phyloP scores from a whole-genome alignment of 2,113 vertebrate genomes.

The Salvelinus sp. region DNA sequence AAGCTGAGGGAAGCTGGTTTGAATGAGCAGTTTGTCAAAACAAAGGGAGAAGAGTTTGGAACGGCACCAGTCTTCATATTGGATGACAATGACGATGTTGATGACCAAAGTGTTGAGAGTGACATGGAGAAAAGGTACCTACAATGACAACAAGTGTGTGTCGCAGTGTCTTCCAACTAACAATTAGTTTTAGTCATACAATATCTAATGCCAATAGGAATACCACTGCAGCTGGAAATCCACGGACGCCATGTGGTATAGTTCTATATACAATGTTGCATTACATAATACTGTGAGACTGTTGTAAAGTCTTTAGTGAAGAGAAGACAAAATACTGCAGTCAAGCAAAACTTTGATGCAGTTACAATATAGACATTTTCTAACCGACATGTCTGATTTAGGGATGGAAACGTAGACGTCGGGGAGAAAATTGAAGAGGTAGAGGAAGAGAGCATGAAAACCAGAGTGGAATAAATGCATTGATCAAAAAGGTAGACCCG shows the following conservation, averaged over 20 bases:
- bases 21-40: slow-evolving; percentile 83
- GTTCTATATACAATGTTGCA: slow-evolving; percentile 46
- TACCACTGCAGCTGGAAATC: slow-evolving; percentile 44
- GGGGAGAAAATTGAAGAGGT: slow-evolving; percentile 70
- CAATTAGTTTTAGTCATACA: slow-evolving; percentile 27
- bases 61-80: slow-evolving; percentile 27
- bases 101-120: slow-evolving; percentile 40
- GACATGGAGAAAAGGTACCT: slow-evolving; percentile 54
- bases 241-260: slow-evolving; percentile 64
- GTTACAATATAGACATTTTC: slow-evolving; percentile 65
- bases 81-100: slow-evolving; percentile 24
- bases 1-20: slow-evolving; percentile 81
- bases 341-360: slow-evolving; percentile 67
- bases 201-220: slow-evolving; percentile 56
- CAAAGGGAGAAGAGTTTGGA: slow-evolving; percentile 66
- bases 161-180: background rate
- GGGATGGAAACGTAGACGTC: slow-evolving; percentile 66
- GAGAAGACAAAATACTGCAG: slow-evolving; percentile 48
- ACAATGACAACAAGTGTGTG: slow-evolving; percentile 27
- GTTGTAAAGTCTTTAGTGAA: slow-evolving; percentile 42
- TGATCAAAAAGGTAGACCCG: slow-evolving; percentile 59
- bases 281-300: slow-evolving; percentile 66
- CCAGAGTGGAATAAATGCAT: slow-evolving; percentile 62
- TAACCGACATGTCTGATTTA: slow-evolving; percentile 69
- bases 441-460: slow-evolving; percentile 68